Base-by-base conservation (phyloP, 2,888 invertebrate genomes). In the Acanthococcus lagerstroemiae region DNA sequence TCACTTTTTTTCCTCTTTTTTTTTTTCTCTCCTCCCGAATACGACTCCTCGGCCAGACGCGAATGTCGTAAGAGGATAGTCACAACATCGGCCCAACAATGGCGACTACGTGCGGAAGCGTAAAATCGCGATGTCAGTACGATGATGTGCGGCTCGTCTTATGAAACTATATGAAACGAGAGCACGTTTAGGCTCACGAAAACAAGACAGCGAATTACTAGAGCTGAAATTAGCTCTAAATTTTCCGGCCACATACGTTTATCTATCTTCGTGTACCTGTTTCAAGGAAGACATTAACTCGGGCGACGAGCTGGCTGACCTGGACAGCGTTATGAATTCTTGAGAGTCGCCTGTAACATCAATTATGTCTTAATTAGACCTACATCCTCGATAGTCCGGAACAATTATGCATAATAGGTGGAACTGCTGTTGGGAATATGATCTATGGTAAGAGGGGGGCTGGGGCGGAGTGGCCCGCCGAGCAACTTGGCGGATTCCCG, bases 241-340 rank as follows among this genome's bases (percentile, higher is more conserved):
- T 37, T 37, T 30, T 3, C 3, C n/a, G 12, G 12, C 37, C 37
- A 15, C 37, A 15, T 37, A 2, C 37, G n/a, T 37, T 37, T 15
- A 15, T 37, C 2, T n/a, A 37, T 37, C 12, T 3, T 15, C n/a
- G 19, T 5, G 22, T 57, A 61, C 61, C 52, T 50, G 61, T 63
- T 69, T 69, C 61, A 57, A 61, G 4, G 66, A 61, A 25, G 67
- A 57, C 54, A 66, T 69, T 22, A 69, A 27, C 48, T 69, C 69
- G n/a, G 63, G 66, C 0, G 69, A 69, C 0, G 69, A 69, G 44
- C 68, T 68, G 26, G 69, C 65, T n/a, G 69, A 69, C 37, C 69
- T 56, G 3, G 69, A 68, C 15, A 67, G 52, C 56, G 65, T 56
- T 15, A 65, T 65, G 22, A 55, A 56, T 56, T 65, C 65, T 46